A percentile compares a stretch with the other conserved stretches of the same genome.
These are phyloP conservation scores for Turritopsis rubra DNA, from an alignment of 30 jellyfish, hydroid and myxozoan genomes.

Conservation along the genomic window DNA sequence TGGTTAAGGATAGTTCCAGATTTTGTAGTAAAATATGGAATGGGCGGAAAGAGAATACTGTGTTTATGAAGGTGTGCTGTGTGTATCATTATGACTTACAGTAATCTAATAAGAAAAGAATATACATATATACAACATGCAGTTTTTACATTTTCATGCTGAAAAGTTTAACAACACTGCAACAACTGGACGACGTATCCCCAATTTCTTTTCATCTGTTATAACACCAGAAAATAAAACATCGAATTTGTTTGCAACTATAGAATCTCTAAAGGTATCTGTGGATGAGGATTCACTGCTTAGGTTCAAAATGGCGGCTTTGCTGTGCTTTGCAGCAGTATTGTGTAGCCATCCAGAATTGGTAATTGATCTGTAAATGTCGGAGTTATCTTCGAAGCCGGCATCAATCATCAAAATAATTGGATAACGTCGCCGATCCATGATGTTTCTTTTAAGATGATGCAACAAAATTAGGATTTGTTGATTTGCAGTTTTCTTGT, in stretches of 20 bases:
- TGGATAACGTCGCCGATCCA: slow-evolving; percentile 31
- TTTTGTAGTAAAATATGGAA: no score
- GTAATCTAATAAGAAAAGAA: no score
- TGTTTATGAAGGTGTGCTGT: no score
- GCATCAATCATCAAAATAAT: background rate
- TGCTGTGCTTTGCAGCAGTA: background rate
- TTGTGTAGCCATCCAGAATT: background rate
- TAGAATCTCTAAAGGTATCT: background rate
- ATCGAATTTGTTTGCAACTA: background rate
- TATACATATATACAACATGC: no score
- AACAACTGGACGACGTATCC: background rate
- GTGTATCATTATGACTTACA: no score
- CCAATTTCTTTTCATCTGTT: background rate
- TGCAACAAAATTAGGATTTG: background rate
- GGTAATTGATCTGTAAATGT: background rate
- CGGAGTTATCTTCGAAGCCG: background rate
- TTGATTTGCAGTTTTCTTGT: background rate
- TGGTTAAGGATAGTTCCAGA: no score
- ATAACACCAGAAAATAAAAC: background rate
- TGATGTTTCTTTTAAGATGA: background rate
- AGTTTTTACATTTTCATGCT: no score
- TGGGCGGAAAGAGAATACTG: no score
- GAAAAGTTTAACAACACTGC: background rate
- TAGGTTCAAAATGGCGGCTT: background rate
- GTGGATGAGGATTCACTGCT: background rate